phyloP scores from a whole-genome alignment of 2,113 vertebrate species.

The Chelonoidis abingdonii region DNA sequence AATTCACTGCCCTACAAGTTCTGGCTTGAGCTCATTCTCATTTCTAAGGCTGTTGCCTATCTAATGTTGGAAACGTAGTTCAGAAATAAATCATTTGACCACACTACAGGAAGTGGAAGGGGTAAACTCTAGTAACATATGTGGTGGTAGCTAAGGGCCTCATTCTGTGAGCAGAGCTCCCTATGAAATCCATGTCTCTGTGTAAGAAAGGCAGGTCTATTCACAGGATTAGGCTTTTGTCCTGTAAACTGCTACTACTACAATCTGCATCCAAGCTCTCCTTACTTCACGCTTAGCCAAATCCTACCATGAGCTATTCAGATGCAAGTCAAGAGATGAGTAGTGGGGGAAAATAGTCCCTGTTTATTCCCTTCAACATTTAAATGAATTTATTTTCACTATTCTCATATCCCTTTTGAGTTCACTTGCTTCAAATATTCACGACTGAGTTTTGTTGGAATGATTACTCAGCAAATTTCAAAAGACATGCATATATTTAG shows the following conservation, averaged over 20 bases:
- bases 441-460: conserved; percentile 10
- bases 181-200: not conserved
- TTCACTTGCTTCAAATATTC: conserved; percentile 35
- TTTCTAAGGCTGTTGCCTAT: not conserved
- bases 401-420: conserved; percentile 20
- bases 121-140: not conserved
- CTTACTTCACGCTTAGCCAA: not conserved
- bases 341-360: not conserved
- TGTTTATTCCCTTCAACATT: conserved; percentile 24
- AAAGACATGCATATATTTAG: not conserved
- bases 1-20: conserved; percentile 32
- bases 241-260: not conserved
- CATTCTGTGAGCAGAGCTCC: not conserved
- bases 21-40: conserved; percentile 50
- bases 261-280: not conserved
- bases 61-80: not conserved
- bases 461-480: not conserved
- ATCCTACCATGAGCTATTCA: not conserved
- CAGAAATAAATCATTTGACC: not conserved
- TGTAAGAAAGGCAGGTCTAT: not conserved
- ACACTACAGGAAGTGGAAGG: not conserved
- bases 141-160: not conserved
- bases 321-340: not conserved
- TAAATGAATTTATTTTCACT: not conserved
- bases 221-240: not conserved